Evolutionary conservation across 2,888 invertebrate genomes (phyloP).

Genomic region (Eupithecia centaureata): DNA sequence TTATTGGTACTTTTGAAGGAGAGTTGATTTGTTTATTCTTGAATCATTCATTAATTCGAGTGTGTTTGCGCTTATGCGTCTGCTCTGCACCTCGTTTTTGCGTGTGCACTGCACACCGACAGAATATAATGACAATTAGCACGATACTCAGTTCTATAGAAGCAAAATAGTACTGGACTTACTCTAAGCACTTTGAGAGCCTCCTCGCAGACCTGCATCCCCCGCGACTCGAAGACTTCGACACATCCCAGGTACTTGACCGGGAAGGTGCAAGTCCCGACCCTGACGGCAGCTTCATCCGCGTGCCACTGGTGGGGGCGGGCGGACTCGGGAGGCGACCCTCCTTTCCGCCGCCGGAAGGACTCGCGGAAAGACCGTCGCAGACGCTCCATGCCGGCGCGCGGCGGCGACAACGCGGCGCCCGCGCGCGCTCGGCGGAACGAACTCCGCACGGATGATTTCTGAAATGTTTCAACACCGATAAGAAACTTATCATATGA

Average conservation of each 20-base stretch:
- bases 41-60: too few species aligned
- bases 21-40: too few species aligned
- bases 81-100: too few species aligned
- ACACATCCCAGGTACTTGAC: constrained; percentile 99
- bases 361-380: constrained; percentile 96
- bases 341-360: constrained; percentile 93
- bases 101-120: too few species aligned
- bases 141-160: too few species aligned
- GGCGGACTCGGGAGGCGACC: constrained; percentile 93
- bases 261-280: constrained; percentile 98
- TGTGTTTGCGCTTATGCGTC: too few species aligned
- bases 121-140: neutral
- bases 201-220: constrained; percentile 99
- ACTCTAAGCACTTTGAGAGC: constrained; percentile 98
- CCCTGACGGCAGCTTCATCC: constrained; percentile 97
- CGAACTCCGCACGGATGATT: constrained; percentile 79
- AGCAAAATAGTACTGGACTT: constrained; percentile 68
- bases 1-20: neutral
- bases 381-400: constrained; percentile 92
- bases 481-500: constrained; percentile 11
- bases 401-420: constrained; percentile 78
- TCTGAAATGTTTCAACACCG: constrained; percentile 56
- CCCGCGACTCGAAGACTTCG: constrained; percentile 99
- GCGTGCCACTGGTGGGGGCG: constrained; percentile 99
- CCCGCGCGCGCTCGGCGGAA: constrained; percentile 78